Evolutionary conservation across 2,113 vertebrate species (phyloP).

Genomic region (Mesoclemmys tuberculata): DNA sequence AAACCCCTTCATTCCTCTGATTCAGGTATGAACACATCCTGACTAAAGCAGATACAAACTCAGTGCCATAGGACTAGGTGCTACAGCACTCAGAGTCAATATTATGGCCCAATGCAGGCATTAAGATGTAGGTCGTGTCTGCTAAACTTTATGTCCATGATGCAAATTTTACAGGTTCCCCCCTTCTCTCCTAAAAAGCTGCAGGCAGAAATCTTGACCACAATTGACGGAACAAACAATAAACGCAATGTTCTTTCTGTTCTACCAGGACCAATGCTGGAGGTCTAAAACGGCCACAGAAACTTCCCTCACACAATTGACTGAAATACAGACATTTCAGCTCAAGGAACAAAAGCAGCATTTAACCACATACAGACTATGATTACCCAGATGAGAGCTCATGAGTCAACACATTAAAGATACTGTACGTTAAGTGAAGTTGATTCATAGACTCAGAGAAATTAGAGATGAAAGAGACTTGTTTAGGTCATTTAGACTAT

Average conservation of each 20-base stretch:
- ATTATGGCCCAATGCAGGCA: not conserved
- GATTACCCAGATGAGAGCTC: not conserved
- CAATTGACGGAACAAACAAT: not conserved
- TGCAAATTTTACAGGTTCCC: not conserved
- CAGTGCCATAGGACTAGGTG: fast-evolving
- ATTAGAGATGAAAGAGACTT: not conserved
- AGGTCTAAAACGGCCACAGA: not conserved
- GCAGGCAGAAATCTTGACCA: not conserved
- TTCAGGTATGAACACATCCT: not conserved
- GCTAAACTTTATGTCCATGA: not conserved
- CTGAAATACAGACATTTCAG: not conserved
- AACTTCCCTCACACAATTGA: not conserved
- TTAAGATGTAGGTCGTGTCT: not conserved
- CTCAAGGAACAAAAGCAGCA: not conserved
- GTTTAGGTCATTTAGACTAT: not conserved
- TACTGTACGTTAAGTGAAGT: not conserved
- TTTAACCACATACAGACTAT: not conserved
- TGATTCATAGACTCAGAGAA: not conserved
- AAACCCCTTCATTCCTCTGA: not conserved
- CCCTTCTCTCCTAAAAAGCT: not conserved
- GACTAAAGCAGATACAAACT: not conserved
- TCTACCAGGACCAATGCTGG: not conserved
- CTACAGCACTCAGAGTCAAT: not conserved
- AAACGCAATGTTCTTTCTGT: not conserved
- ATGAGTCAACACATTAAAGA: not conserved